Evolutionary conservation across 1,140 invertebrate species (phyloP).

Genomic region (Fragariocoptes setiger): DNA sequence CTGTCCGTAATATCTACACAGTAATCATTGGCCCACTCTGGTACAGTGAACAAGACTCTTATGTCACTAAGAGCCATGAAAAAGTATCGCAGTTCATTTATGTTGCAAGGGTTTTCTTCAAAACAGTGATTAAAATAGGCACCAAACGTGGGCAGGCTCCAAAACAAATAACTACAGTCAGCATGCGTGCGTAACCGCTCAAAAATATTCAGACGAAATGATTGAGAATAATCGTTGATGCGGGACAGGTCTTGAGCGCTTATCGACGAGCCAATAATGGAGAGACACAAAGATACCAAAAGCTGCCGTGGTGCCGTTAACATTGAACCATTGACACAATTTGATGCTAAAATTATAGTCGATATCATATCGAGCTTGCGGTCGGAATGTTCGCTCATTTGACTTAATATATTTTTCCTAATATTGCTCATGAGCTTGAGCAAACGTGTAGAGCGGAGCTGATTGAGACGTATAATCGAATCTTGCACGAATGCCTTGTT

Average conservation of each 20-base stretch:
- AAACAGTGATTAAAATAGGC: conserved; percentile 5
- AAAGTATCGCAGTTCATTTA: conserved; percentile 8
- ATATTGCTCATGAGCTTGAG: conserved; percentile 13
- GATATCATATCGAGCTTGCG: conserved; percentile 31
- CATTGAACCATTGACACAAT: conserved; percentile 29
- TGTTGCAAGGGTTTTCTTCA: neutral
- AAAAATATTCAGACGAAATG: conserved; percentile 2
- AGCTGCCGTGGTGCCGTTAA: conserved; percentile 2
- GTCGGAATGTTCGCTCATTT: conserved; percentile 26
- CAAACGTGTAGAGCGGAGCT: conserved; percentile 6
- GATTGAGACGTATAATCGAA: neutral
- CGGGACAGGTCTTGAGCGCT: conserved; percentile 4
- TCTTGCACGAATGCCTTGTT: conserved; percentile 3
- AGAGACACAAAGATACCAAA: conserved; percentile 5
- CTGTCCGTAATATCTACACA: neutral
- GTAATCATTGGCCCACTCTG: neutral
- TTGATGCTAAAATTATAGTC: conserved; percentile 34
- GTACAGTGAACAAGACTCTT: too few relatives aligned
- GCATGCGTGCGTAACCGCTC: neutral
- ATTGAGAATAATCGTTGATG: neutral
- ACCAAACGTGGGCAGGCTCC: conserved; percentile 3
- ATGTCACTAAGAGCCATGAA: conserved; percentile 5
- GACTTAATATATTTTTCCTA: conserved; percentile 20
- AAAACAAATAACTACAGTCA: conserved; percentile 8
- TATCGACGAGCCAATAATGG: conserved; percentile 1